phyloP scores from a whole-genome alignment of 2,797 vertebrate species.

The Limosa lapponica region DNA sequence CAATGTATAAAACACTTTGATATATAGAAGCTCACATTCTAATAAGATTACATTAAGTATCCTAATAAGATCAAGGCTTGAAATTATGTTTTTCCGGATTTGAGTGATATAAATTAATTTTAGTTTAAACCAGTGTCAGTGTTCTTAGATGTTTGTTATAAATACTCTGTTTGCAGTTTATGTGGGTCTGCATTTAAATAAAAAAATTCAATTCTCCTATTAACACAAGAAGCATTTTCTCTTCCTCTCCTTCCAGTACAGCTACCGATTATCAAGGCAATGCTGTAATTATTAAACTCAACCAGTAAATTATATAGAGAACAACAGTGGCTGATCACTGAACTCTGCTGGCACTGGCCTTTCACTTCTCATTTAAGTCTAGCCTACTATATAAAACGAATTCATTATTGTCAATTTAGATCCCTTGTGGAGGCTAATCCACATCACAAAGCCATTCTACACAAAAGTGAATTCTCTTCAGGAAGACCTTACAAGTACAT shows the following conservation, averaged over 20 bases:
- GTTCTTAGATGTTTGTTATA: constrained; percentile 30
- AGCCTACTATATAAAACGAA: constrained; percentile 41
- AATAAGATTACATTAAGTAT: constrained; percentile 74
- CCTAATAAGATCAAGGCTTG: constrained; percentile 73
- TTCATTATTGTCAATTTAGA: constrained; percentile 56
- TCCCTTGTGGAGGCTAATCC: constrained; percentile 59
- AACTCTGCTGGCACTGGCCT: constrained; percentile 54
- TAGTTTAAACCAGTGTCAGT: constrained; percentile 54
- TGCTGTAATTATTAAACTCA: constrained; percentile 53
- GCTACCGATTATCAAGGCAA: constrained; percentile 38
- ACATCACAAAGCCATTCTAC: constrained; percentile 38
- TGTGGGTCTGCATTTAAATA: constrained; percentile 19
- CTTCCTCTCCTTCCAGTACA: not conserved
- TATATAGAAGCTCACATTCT: constrained; percentile 64
- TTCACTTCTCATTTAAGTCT: constrained; percentile 66
- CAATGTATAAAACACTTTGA: constrained; percentile 66
- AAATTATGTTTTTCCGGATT: constrained; percentile 73
- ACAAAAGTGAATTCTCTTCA: constrained; percentile 43
- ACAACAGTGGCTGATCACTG: constrained; percentile 50
- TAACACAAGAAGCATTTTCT: constrained; percentile 12
- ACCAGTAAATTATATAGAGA: constrained; percentile 36
- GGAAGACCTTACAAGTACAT: not conserved
- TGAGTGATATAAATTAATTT: constrained; percentile 75
- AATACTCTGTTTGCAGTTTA: constrained; percentile 8
- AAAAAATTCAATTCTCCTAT: not conserved